Evolutionary conservation across 1,140 invertebrate genomes (phyloP).

Genomic region (Drosophila bocki): DNA sequence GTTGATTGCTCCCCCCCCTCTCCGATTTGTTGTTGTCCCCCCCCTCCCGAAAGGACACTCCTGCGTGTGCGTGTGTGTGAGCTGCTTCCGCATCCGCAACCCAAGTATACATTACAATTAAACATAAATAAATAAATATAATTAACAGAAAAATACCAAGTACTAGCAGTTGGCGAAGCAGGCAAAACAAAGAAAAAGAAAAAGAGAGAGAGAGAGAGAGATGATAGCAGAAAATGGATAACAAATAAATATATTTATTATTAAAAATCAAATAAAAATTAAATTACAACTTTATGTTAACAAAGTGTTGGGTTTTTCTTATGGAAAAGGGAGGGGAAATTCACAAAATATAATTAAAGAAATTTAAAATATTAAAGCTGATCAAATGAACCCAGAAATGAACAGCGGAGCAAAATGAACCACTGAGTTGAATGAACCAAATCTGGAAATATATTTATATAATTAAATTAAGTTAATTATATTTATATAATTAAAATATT

Average conservation of each 20-base stretch:
- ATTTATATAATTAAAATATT: too few species aligned
- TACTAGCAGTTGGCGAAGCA: constrained; percentile 41
- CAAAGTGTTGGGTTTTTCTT: constrained; percentile 20
- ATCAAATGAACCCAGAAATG: too few species aligned
- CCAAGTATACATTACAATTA: constrained; percentile 25
- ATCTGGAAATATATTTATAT: too few species aligned
- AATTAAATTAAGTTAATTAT: too few species aligned
- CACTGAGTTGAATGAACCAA: too few species aligned
- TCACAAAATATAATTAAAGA: too few species aligned
- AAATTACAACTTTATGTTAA: constrained; percentile 76
- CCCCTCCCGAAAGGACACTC: neutral
- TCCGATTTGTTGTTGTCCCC: constrained; percentile 21
- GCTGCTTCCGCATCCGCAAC: constrained; percentile 19
- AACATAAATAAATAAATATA: constrained; percentile 18
- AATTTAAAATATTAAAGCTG: too few species aligned
- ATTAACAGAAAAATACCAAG: constrained; percentile 33
- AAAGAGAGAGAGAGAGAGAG: constrained; percentile 15
- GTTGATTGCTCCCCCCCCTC: constrained; percentile 8
- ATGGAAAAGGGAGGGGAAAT: neutral
- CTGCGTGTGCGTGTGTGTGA: neutral
- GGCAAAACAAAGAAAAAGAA: constrained; percentile 6
- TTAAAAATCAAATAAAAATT: constrained; percentile 81
- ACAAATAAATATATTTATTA: constrained; percentile 80
- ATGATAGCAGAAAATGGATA: constrained; percentile 53
- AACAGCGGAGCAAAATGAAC: too few species aligned